phyloP scores from a whole-genome alignment of 23 tunicate species.

The Phallusia fumigata region DNA sequence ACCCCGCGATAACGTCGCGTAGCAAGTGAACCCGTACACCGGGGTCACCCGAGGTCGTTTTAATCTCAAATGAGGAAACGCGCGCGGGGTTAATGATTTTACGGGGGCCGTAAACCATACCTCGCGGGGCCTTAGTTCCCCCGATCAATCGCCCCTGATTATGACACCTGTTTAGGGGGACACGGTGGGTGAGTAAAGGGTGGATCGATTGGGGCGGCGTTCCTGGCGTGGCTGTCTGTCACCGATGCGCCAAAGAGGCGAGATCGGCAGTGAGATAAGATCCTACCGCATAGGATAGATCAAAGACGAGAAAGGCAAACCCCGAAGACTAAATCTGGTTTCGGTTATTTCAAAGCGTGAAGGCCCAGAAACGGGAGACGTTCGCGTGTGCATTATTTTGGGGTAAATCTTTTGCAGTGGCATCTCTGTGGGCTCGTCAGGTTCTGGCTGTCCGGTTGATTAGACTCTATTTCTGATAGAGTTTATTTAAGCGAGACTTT shows the following conservation, averaged over 20 bases:
- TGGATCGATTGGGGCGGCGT: not conserved
- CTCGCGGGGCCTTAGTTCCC: not conserved
- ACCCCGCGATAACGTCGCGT: slow-evolving; percentile 10
- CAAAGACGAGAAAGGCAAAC: slow-evolving; percentile 2
- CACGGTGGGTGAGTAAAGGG: not conserved
- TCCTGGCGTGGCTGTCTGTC: slow-evolving; percentile 5
- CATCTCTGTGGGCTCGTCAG: too few relatives aligned
- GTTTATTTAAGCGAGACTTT: too few relatives aligned
- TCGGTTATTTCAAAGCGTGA: too few relatives aligned
- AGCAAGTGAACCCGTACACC: not conserved
- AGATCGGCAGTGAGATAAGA: not conserved
- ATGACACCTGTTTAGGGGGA: slow-evolving; percentile 11
- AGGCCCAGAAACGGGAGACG: too few relatives aligned
- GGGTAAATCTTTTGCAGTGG: too few relatives aligned
- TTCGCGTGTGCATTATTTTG: too few relatives aligned
- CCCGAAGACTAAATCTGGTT: too few relatives aligned
- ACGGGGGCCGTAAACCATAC: not conserved
- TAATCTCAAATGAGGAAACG: not conserved
- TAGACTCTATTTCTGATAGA: too few relatives aligned
- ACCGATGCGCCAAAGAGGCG: not conserved
- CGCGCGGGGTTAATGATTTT: not conserved
- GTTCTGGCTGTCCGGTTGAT: too few relatives aligned
- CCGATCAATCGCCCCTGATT: not conserved
- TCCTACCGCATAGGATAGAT: not conserved
- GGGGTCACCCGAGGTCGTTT: not conserved